phyloP scores from a whole-genome alignment of 2,888 invertebrate genomes.

The Bombylius major region DNA sequence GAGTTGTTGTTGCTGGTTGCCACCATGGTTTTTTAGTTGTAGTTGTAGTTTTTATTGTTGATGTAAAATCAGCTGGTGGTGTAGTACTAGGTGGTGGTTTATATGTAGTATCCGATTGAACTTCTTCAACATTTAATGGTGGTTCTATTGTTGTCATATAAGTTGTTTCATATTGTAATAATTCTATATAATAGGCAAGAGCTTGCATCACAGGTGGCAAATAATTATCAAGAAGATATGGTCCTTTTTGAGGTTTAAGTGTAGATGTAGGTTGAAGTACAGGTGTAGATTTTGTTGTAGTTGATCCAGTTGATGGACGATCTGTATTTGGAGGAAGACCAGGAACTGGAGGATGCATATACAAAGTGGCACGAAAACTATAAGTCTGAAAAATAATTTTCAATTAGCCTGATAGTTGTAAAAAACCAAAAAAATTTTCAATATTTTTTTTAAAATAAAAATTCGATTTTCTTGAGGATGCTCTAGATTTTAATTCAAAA shows the following conservation, averaged over 20 bases:
- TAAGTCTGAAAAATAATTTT: not conserved
- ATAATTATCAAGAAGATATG: conserved; percentile 28
- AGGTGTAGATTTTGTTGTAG: not conserved
- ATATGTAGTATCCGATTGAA: conserved; percentile 9
- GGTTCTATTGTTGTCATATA: conserved; percentile 32
- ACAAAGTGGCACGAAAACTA: not conserved
- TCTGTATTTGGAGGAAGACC: conserved; percentile 7
- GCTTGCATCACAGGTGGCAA: conserved; percentile 36
- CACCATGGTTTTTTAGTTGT: conserved; percentile 3
- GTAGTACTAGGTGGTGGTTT: conserved; percentile 5
- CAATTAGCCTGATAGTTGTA: too few relatives aligned
- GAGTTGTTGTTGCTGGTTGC: not conserved
- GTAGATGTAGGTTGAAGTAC: not conserved
- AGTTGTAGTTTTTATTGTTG: conserved; percentile 1
- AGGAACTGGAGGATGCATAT: conserved; percentile 8
- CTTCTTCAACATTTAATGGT: conserved; percentile 25
- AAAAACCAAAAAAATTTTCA: too few relatives aligned
- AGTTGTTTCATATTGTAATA: conserved; percentile 33
- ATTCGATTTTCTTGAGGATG: too few relatives aligned
- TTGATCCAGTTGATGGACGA: not conserved
- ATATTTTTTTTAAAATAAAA: too few relatives aligned
- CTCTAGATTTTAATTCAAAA: too few relatives aligned
- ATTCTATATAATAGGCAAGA: conserved; percentile 34
- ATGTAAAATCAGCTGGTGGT: not conserved
- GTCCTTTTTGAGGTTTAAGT: not conserved